Base-by-base conservation (phyloP, 2,888 invertebrate genomes). In the Eristalis intricaria region DNA sequence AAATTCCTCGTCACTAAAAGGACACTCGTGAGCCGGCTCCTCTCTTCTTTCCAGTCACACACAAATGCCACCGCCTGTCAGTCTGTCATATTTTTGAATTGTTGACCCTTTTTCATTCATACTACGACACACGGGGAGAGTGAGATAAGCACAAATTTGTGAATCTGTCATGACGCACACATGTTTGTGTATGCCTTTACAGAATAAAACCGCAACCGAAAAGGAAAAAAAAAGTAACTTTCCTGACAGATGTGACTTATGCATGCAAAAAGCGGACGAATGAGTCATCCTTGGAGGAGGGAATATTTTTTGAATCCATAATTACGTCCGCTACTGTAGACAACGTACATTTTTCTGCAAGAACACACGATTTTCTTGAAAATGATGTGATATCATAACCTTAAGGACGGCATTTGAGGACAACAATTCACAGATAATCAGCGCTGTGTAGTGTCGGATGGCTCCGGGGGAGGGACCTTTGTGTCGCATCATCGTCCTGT, bases 401-500 rank as follows among this genome's bases (percentile, higher is more conserved):
- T 73, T 32, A 29, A 63, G n/a, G 19, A 35, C 63, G 40, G 75
- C n/a, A 66, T 38, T 26, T 43, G 23, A 19, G 35, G 22, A n/a
- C 15, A 35, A 35, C 13, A 58, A 38, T 26, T 15, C 4, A 23
- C 29, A 23, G 50, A 50, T 50, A 50, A 50, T 50, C 50, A 50
- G 50, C 4, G 50, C 29, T 32, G 32, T 32, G 43, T n/a, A 43
- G 15, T 43, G 19, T 1, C 3, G 50, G 50, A 58, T 26, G 40
- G 26, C 60, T 61, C 19, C 10, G 7, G 74, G 8, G 23, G 5
- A 66, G 71, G 38, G 40, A 74, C 68, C 63, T 64, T 65, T 75
- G 63, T 60, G 60, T 60, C 60, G 60, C 60, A 19, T 35, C 61
- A 29, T 76, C 40, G 26, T 78, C 79, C 74, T 78, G 79, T 23